Base-by-base conservation (phyloP, 1,140 invertebrate species). In the Meloidogyne hapla region DNA sequence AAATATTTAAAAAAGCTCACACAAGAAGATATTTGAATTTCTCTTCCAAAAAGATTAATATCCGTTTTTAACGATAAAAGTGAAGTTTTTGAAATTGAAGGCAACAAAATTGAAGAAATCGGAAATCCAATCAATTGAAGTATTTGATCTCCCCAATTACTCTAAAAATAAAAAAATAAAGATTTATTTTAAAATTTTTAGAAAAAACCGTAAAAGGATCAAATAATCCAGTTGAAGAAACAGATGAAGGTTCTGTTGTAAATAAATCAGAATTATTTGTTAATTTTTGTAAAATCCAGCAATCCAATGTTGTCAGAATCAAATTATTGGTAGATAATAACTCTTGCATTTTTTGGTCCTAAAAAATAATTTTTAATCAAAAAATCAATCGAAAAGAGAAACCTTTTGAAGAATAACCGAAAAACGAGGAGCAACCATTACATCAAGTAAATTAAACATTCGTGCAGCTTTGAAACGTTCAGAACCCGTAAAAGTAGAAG, bases 221-320 rank as follows among this genome's bases (percentile, higher is more conserved):
- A 87, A 91, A 98, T 61, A 98, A 89, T 8, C 94, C 95, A 0
- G 95, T 95, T 0, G 93, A 92, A 65, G 93, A 93, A 0, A 94
- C 94, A 84, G 91, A 93, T 0, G 93, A 94, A 13, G 92, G 91
- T 87, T 98, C 95, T 4, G 92, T 93, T 42, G 93, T 91, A 87
- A 94, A 92, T 10, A 62, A 3, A 12, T 61, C 2, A 10, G n/a
- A 18, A 42, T 21, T 90, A 70, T 90, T 90, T 25, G 91, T 91
- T 26, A 93, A 88, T 89, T 92, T 93, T 88, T 94, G 92, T 38
- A 98, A 85, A 42, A 98, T 89, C 93, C 94, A 98, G 2, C 93
- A 94, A 84, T 98, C 95, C 18, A 98, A 89, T 33, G 94, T 93
- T n/a, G 94, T 95, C 87, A 95, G 76, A 93, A 81, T 92, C 89